Base-by-base conservation (phyloP, 2,113 vertebrate species). In the Pluvianellus socialis region DNA sequence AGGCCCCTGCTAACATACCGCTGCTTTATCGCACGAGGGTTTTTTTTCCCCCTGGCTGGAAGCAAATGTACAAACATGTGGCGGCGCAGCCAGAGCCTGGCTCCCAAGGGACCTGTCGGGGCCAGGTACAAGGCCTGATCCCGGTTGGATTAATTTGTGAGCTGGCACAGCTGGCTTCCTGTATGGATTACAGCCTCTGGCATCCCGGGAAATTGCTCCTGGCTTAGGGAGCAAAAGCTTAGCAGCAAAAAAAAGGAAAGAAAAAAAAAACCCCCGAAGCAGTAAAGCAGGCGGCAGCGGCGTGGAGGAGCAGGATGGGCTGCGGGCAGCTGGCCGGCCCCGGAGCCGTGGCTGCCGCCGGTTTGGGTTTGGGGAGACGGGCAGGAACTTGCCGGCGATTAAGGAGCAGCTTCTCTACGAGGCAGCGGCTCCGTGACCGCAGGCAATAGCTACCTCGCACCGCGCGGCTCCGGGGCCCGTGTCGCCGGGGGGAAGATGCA, bases 51-150 rank as follows among this genome's bases (percentile, higher is more conserved):
- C 35, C n/a, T 1, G 9, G 27, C 61, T 35, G 11, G 1, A 14
- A 62, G 42, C 19, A 3, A 44, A 30, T 0, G 63, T 14, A 4
- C 28, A 3, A 35, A 7, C 11, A 0, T 1, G 5, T 4, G 13
- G 2, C 0, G 24, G 81, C 63, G 4, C n/a, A 27, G 70, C 23
- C 47, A 2, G 86, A 17, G 44, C 27, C 9, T 8, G 66, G 81
- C 68, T 77, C 86, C 82, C 10, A 0, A 8, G n/a, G 65, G 55
- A 81, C 20, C 70, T 20, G 66, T 28, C 3, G 1, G 38, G 23
- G 56, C 74, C 66, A 12, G 61, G 75, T 52, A 17, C 6, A 1
- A 56, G 70, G 30, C 44, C 63, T 10, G 67, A 68, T 84, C 32
- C 4, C 7, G 42, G 38, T 0, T 12, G 94, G 73, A 1, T 23